These are phyloP conservation scores for Tricholaema leucomelas DNA, from an alignment of 2,113 vertebrate species.

Conservation along the genomic window DNA sequence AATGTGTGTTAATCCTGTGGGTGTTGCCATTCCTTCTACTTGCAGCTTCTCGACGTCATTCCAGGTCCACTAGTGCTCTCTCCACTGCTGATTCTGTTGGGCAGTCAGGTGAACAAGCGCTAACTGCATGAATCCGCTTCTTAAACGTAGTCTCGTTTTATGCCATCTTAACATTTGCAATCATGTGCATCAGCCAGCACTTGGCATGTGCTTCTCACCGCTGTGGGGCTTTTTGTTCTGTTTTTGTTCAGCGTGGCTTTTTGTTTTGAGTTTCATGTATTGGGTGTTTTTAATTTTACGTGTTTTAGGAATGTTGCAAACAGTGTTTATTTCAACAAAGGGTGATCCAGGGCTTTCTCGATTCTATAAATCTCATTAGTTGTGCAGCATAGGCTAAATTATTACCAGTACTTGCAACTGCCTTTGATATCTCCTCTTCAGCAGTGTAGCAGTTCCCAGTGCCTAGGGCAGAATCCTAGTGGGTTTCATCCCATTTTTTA, in stretches of 20 bases:
- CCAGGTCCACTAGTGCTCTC: slow-evolving; percentile 99
- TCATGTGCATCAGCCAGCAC: slow-evolving; percentile 64
- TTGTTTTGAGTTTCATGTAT: slow-evolving; percentile 68
- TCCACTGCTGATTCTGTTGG: slow-evolving; percentile 95
- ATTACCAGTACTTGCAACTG: not conserved
- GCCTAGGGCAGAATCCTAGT: not conserved
- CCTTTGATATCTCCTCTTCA: not conserved
- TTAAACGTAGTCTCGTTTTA: slow-evolving; percentile 65
- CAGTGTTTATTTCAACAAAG: slow-evolving; percentile 44
- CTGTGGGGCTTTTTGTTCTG: slow-evolving; percentile 45
- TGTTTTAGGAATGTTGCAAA: slow-evolving; percentile 50
- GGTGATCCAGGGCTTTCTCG: slow-evolving; percentile 57
- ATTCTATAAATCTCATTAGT: not conserved
- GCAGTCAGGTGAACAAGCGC: slow-evolving; percentile 98
- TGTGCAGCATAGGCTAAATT: slow-evolving; percentile 3
- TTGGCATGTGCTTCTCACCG: slow-evolving; percentile 71
- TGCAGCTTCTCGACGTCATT: slow-evolving; percentile 98
- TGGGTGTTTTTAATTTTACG: slow-evolving; percentile 71
- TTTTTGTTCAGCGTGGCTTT: slow-evolving; percentile 61
- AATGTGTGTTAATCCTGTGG: slow-evolving; percentile 85
- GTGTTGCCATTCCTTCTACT: slow-evolving; percentile 89
- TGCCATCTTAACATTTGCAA: slow-evolving; percentile 69
- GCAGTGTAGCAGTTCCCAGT: not conserved
- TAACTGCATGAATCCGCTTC: slow-evolving; percentile 87
- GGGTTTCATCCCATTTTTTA: not conserved